Evolutionary conservation across 2,888 invertebrate genomes (phyloP), one percentile per base, ranked within the genome.

Genomic region (Philereme transversata): DNA sequence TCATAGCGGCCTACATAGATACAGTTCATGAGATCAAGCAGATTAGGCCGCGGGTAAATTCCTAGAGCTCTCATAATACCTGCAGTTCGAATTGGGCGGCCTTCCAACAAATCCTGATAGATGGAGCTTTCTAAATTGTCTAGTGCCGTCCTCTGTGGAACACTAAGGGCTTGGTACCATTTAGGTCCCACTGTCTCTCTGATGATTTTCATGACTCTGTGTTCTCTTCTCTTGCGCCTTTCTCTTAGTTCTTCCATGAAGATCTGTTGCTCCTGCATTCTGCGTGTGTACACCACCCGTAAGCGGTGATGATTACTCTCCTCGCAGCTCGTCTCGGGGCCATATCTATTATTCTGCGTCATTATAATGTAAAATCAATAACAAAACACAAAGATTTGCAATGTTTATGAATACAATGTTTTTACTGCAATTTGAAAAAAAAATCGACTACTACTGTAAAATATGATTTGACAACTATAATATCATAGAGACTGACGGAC

Each of bases 141-240:
- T 47, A 92, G 73, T 4, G 87, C 83, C 5, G 56, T 51, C 65
- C 84, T 79, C 73, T 92, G 92, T 4, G 74, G 74, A 4, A 81
- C 86, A 65, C 91, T 90, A 5, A 92, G 79, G 2, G 84, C 83
- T 69, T 91, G 90, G 62, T 90, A 88, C 92, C 92, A 92, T 7
- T 64, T 76, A 0, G 92, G 90, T 1, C 91, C 92, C 5, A 88
- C 74, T 2, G 74, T 60, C 4, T 60, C 51, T 56, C 51, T 78
- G n/a, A 88, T 72, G 8, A 43, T 65, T 57, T 70, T 72, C 5
- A 82, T 60, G 9, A 79, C 44, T 7, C 64, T 46, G 64, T 77
- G 84, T 5, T 76, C 73, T 51, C 61, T 78, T 38, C 76, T 71
- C 56, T 63, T 78, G 4, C 91, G 83, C 36, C 79, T 60, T 51